Conservation (phyloP, 2,888 invertebrate species). For the Pandemis corylana region DNA sequence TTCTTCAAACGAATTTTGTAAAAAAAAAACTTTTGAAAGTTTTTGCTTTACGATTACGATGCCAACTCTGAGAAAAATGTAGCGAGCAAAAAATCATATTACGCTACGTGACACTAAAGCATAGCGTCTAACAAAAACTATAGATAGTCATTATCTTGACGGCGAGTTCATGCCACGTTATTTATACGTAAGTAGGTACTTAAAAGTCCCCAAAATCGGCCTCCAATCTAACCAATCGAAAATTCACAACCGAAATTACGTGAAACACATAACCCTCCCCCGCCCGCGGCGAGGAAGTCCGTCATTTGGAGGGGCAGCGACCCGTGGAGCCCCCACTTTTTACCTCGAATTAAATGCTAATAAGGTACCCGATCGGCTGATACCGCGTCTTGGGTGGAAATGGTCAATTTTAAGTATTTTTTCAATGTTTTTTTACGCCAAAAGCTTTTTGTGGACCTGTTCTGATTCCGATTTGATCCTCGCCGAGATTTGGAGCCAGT, state of each 20-base stretch:
- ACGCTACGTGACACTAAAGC: neutral
- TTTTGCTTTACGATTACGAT: too few species aligned
- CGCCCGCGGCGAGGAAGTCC: constrained; percentile 78
- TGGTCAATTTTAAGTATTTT: constrained; percentile 51
- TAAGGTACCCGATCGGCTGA: constrained; percentile 71
- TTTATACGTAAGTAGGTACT: constrained; percentile 37
- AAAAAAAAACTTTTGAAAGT: too few species aligned
- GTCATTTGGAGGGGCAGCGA: constrained; percentile 81
- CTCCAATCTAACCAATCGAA: constrained; percentile 63
- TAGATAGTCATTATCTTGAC: neutral
- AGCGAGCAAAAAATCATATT: too few species aligned
- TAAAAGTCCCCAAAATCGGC: constrained; percentile 49
- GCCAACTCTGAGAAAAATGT: too few species aligned
- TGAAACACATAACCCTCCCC: constrained; percentile 68
- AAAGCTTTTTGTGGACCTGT: constrained; percentile 37
- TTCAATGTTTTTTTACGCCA: constrained; percentile 36
- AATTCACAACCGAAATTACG: constrained; percentile 55
- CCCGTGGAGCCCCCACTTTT: constrained; percentile 80
- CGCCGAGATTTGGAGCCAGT: constrained; percentile 30
- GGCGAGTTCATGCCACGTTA: constrained; percentile 4
- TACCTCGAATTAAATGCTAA: constrained; percentile 82
- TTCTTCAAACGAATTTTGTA: neutral
- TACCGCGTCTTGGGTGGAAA: constrained; percentile 60
- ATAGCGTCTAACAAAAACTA: neutral
- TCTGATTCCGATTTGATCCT: constrained; percentile 37